phyloP scores from a whole-genome alignment of 2,797 vertebrate genomes.

The Vespertilio murinus region DNA sequence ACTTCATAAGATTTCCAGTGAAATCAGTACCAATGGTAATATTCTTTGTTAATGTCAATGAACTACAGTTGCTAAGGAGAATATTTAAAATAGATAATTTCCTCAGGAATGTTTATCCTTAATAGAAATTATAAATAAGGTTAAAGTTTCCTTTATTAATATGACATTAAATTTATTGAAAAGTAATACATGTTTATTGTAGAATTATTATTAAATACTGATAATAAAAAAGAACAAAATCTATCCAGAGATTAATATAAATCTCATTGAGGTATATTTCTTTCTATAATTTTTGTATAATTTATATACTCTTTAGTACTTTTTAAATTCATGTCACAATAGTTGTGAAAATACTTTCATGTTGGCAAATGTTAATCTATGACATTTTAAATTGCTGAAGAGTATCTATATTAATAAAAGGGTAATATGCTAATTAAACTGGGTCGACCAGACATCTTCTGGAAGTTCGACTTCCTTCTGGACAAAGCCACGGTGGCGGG shows the following conservation, averaged over 20 bases:
- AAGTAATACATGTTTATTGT: not conserved
- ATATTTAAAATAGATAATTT: not conserved
- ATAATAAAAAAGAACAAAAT: constrained; percentile 6
- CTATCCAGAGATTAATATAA: not conserved
- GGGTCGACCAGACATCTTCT: no score
- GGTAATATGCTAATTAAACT: no score
- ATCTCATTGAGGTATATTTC: not conserved
- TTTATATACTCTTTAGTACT: not conserved
- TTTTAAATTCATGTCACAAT: not conserved
- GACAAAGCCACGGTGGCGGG: no score
- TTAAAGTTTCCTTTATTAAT: not conserved
- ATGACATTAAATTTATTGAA: not conserved
- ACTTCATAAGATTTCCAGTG: not conserved
- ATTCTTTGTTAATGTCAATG: not conserved
- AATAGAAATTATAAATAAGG: not conserved
- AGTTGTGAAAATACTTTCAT: not conserved
- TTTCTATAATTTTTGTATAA: not conserved
- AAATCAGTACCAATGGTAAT: not conserved
- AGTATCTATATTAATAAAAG: not conserved
- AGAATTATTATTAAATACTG: not conserved
- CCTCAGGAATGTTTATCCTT: not conserved
- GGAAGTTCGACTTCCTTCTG: no score
- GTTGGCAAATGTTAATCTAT: not conserved
- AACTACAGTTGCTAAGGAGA: not conserved
- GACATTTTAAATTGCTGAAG: not conserved